These are phyloP conservation scores for Ceramica pisi DNA, from an alignment of 2,888 invertebrate species.

Conservation along the genomic window DNA sequence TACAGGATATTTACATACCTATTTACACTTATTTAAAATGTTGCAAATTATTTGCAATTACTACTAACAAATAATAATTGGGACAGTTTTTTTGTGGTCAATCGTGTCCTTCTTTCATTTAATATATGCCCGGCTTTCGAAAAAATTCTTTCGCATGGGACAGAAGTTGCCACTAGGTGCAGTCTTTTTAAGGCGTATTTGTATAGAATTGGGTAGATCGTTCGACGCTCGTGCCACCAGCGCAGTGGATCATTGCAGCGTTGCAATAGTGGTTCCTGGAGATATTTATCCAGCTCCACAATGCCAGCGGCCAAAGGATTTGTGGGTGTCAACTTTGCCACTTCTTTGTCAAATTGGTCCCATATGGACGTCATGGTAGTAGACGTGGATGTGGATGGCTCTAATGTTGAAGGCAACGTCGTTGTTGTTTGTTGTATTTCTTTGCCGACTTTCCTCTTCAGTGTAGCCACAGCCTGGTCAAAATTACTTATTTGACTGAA, in stretches of 20 bases:
- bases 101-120: neutral
- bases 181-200: constrained; percentile 5
- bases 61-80: neutral
- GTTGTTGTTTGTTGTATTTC: neutral
- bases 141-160: constrained; percentile 37
- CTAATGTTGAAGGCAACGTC: neutral
- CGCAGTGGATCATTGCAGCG: neutral
- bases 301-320: neutral
- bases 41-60: neutral
- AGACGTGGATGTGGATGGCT: neutral
- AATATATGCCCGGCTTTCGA: neutral
- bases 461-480: constrained; percentile 8
- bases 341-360: constrained; percentile 6
- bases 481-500: neutral
- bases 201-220: neutral
- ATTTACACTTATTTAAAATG: no score
- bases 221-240: neutral
- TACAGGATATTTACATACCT: no score
- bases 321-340: constrained; percentile 5
- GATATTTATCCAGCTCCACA: neutral
- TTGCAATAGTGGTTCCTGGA: constrained; percentile 4
- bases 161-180: constrained; percentile 22
- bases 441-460: constrained; percentile 9
- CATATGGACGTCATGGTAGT: neutral
- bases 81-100: constrained; percentile 9